Percentiles rank a stretch among this genome's conserved stretches.
Evolutionary conservation across 2,888 invertebrate genomes (phyloP).

Genomic region (Neoascia interrupta): DNA sequence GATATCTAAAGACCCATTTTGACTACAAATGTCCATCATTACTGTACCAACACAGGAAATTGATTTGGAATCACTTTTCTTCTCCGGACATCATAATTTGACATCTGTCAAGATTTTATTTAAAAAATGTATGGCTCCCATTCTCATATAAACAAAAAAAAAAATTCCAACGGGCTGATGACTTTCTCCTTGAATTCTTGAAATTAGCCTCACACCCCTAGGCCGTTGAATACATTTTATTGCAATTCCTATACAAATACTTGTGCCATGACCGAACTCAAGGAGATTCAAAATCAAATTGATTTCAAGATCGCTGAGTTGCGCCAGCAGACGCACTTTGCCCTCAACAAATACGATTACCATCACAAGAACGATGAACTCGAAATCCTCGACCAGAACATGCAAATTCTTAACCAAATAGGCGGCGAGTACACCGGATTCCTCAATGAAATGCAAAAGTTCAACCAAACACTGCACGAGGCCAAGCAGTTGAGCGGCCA

Average conservation of each 20-base stretch:
- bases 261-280: slow-evolving; percentile 44
- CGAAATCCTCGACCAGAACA: slow-evolving; percentile 67
- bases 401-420: slow-evolving; percentile 63
- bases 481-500: slow-evolving; percentile 46
- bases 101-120: slow-evolving; percentile 20
- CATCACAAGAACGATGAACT: slow-evolving; percentile 73
- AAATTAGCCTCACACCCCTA: slow-evolving; percentile 1
- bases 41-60: slow-evolving; percentile 2
- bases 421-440: slow-evolving; percentile 48
- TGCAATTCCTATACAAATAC: background rate
- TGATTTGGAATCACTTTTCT: slow-evolving; percentile 22
- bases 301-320: slow-evolving; percentile 71
- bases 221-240: no score
- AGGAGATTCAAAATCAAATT: slow-evolving; percentile 33
- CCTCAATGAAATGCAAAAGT: slow-evolving; percentile 56
- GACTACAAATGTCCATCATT: background rate
- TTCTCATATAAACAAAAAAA: slow-evolving; percentile 22
- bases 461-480: slow-evolving; percentile 45
- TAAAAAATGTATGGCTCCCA: background rate
- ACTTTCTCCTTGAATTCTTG: slow-evolving; percentile 9
- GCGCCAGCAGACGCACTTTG: slow-evolving; percentile 71
- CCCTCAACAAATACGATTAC: slow-evolving; percentile 71
- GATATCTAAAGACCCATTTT: no score
- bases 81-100: background rate
- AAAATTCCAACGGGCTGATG: background rate